A percentile compares a stretch with the other conserved stretches of the same genome.
These are phyloP conservation scores for Protobothrops mucrosquamatus DNA, from an alignment of 2,113 vertebrate genomes.

Conservation along the genomic window DNA sequence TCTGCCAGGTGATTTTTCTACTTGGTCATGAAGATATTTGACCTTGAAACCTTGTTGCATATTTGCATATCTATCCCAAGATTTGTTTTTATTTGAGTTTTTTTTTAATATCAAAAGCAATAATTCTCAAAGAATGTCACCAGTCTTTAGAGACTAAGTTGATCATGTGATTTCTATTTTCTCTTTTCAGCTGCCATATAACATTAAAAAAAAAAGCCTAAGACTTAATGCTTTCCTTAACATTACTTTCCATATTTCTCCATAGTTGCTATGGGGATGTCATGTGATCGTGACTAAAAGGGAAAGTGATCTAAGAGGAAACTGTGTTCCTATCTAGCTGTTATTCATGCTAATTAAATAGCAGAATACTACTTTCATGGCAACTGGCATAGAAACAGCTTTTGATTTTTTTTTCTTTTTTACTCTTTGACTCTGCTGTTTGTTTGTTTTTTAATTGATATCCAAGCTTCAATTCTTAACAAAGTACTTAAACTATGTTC, in stretches of 20 bases:
- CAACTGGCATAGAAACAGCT: neutral
- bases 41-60: neutral
- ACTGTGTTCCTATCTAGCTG: conserved; percentile 13
- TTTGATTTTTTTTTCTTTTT: neutral
- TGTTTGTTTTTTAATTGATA: neutral
- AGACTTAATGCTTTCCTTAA: conserved; percentile 21
- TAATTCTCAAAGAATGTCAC: conserved; percentile 5
- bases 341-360: conserved; percentile 29
- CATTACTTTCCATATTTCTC: conserved; percentile 30
- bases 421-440: neutral
- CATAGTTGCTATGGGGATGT: conserved; percentile 25
- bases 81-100: neutral
- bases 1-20: neutral
- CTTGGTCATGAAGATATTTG: neutral
- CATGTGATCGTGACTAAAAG: conserved; percentile 19
- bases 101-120: conserved; percentile 20
- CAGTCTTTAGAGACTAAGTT: conserved; percentile 7
- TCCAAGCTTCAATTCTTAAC: neutral
- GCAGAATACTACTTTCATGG: conserved; percentile 11
- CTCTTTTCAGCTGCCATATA: conserved; percentile 19
- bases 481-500: neutral
- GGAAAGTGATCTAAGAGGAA: conserved; percentile 32
- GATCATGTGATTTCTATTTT: conserved; percentile 10
- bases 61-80: neutral
- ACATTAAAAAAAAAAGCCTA: conserved; percentile 23